Evolutionary conservation across 2,113 vertebrate genomes (phyloP), one percentile per base, ranked within the genome.

Genomic region (Petaurus breviceps): DNA sequence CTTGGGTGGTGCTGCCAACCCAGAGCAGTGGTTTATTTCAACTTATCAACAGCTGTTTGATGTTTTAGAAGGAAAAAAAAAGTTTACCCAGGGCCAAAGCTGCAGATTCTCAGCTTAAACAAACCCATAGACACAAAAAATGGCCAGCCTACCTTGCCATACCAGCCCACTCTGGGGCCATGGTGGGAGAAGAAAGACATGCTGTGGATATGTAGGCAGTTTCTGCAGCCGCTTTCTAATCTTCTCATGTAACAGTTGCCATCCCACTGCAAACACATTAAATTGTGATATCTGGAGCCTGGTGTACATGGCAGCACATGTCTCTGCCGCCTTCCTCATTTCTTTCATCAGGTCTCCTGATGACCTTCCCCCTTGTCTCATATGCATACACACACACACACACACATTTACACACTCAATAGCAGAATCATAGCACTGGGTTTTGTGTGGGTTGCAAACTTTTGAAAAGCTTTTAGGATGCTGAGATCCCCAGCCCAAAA

Each of bases 21-120:
- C 12, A 14, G 25, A 94, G 24, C 43, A 3, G 49, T 28, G 10
- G 0, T 1, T 94, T 93, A 91, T 92, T 96, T 77, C 52, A 92
- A 90, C 53, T 97, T 94, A 94, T 43, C 94, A 93, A 51, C n/a
- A 31, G 28, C 77, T 19, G 77, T 93, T 47, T 61, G 89, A 54
- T 90, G 92, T 89, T 90, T 93, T 55, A 95, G 90, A 51, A 51
- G 94, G 91, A 92, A 92, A 92, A 92, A 92, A 2, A 50, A 14
- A 96, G 53, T 96, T 95, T 92, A 93, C 51, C 61, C 93, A 23
- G 31, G 24, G 43, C 90, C 11, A 53, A 92, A 93, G 89, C 77
- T 91, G 90, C 55, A 3, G 6, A 91, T 97, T 93, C 93, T 90
- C 95, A 91, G 54, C 94, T 77, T 90, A 96, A 97, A 96, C 68